phyloP scores from a whole-genome alignment of 2,113 vertebrate genomes.

The Scytalopus superciliaris region DNA sequence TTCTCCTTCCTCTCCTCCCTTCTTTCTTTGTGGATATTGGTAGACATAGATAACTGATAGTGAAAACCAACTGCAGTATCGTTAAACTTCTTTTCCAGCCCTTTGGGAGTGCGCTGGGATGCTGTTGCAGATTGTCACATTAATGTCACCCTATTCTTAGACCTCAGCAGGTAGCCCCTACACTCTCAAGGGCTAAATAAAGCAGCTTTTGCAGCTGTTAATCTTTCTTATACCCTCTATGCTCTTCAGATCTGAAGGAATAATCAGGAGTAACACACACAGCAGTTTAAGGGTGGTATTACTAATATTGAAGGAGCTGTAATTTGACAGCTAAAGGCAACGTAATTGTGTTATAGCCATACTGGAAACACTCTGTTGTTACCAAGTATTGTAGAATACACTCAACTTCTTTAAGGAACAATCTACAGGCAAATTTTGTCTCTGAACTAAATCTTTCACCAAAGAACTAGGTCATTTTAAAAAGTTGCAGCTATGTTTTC shows the following conservation, averaged over 20 bases:
- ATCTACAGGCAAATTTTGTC: background rate
- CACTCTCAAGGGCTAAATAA: background rate
- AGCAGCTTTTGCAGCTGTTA: background rate
- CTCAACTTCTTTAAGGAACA: background rate
- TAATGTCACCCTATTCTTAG: background rate
- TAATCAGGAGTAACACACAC: background rate
- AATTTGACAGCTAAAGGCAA: background rate
- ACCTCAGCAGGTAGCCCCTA: background rate
- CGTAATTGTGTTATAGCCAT: background rate
- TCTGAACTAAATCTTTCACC: background rate
- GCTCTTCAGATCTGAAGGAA: background rate
- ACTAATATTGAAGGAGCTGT: background rate
- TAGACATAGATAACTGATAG: background rate
- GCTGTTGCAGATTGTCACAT: background rate
- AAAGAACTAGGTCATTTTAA: background rate
- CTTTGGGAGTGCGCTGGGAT: background rate
- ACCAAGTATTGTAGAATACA: background rate
- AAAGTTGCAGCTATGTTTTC: rapidly evolving
- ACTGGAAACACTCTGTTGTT: background rate
- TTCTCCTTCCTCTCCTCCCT: background rate
- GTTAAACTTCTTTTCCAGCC: background rate
- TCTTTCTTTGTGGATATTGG: background rate
- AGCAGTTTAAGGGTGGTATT: background rate
- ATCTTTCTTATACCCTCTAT: background rate
- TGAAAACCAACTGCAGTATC: background rate